Base-by-base conservation (phyloP, 53 echinoderm and acorn worm genomes). In the Zoroaster sp. region DNA sequence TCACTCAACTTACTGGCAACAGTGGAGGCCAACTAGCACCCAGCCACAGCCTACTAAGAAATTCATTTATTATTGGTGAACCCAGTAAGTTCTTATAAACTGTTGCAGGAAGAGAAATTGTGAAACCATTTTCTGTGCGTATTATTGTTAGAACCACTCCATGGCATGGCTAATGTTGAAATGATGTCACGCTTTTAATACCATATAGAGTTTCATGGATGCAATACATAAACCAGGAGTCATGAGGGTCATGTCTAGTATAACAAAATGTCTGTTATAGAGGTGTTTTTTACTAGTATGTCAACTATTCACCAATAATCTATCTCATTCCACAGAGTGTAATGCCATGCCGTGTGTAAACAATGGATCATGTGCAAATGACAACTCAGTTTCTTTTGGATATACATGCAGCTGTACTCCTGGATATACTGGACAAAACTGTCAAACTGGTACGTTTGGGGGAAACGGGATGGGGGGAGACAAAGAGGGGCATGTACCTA, bases 51-150 rank as follows among this genome's bases (percentile, higher is more conserved):
- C 59, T 94, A 14, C 41, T 94, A 47, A 74, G 73, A 31, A 72
- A 53, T 9, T 72, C 89, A 5, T 78, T 91, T 1, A 74, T 91
- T 34, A 89, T 91, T 15, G 91, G 91, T 18, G 80, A 89, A 5
- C 94, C 94, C 34, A 86, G 91, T 94, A 41, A 46, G n/a, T n/a
- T n/a, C n/a, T n/a, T n/a, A n/a, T n/a, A n/a, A n/a, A n/a, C 17
- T n/a, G 0, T 47, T 28, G n/a, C 7, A 28, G 5, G 11, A 15
- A 30, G 12, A 13, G 17, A 31, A 7, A 30, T 13, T 35, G 25
- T 35, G 11, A 12, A 10, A 47, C 8, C 8, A 10, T 10, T 10
- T 8, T 14, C 14, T 14, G 14, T 47, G 8, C 49, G 49, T 8
- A 10, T 10, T 10, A n/a, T n/a, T n/a, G n/a, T n/a, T n/a, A n/a